Percentiles rank a stretch among this genome's conserved stretches.
These are phyloP conservation scores for Sturnira hondurensis DNA, from an alignment of 2,113 vertebrate genomes.

Conservation along the genomic window DNA sequence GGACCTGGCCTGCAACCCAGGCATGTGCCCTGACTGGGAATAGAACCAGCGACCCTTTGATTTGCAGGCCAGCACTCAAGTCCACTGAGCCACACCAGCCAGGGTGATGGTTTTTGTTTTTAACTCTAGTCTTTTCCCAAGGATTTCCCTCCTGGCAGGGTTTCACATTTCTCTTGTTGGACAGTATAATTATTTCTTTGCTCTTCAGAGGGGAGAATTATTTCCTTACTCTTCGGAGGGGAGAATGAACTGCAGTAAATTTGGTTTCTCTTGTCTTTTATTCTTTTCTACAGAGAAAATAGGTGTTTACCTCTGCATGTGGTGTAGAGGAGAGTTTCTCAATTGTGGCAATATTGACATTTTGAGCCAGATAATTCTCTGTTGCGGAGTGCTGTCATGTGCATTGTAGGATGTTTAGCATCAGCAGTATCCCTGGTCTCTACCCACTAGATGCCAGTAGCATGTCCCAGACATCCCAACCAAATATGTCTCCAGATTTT, in stretches of 20 bases:
- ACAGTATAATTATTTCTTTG: neutral
- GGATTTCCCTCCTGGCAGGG: slow-evolving; percentile 8
- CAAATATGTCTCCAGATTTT: neutral
- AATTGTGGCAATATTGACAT: fast-evolving
- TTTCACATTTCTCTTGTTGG: neutral
- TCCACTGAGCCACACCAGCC: too few species aligned
- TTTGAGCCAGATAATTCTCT: neutral
- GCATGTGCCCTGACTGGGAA: too few species aligned
- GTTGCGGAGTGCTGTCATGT: neutral
- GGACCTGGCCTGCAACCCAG: too few species aligned
- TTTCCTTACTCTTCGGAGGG: neutral
- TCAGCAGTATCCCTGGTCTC: neutral
- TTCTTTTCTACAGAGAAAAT: neutral
- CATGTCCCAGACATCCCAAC: neutral
- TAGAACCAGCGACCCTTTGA: too few species aligned
- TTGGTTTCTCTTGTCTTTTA: neutral
- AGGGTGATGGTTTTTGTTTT: neutral
- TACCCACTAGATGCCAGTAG: neutral
- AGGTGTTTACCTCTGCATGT: neutral
- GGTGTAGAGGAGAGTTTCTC: neutral
- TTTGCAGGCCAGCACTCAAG: too few species aligned
- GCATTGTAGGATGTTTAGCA: neutral
- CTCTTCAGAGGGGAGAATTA: neutral
- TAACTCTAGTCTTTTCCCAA: neutral
- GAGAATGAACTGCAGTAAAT: neutral